phyloP scores from a whole-genome alignment of 1,140 invertebrate species.

The Neuroterus valhalla region DNA sequence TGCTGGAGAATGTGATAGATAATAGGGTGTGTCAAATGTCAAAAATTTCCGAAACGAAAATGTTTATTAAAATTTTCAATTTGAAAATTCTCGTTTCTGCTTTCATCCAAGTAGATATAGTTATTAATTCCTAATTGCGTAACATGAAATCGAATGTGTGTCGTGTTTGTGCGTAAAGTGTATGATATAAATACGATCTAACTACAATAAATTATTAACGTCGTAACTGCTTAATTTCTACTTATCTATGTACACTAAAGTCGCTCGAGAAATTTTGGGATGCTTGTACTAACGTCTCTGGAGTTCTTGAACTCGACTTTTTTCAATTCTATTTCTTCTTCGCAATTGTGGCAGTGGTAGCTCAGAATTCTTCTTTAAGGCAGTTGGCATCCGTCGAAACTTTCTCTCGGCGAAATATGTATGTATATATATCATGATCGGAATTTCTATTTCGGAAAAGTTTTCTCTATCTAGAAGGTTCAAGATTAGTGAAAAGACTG shows the following conservation, averaged over 20 bases:
- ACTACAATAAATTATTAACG: conserved; percentile 72
- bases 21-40: no score
- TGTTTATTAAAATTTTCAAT: no score
- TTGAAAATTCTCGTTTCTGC: conserved; percentile 37
- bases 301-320: conserved; percentile 33
- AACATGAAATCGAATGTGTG: conserved; percentile 52
- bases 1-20: not conserved
- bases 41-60: no score
- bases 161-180: conserved; percentile 17
- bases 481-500: conserved; percentile 1
- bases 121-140: conserved; percentile 22
- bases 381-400: conserved; percentile 58
- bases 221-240: conserved; percentile 55
- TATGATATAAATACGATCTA: conserved; percentile 61
- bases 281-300: conserved; percentile 39
- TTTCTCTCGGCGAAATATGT: conserved; percentile 9
- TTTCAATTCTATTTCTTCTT: not conserved
- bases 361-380: conserved; percentile 63
- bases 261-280: conserved; percentile 45
- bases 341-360: conserved; percentile 62
- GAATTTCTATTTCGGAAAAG: conserved; percentile 6
- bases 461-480: conserved; percentile 4
- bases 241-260: conserved; percentile 73
- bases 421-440: not conserved
- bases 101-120: conserved; percentile 35